Evolutionary conservation across 2,888 invertebrate genomes (phyloP).

Genomic region (Blastobasis adustella): DNA sequence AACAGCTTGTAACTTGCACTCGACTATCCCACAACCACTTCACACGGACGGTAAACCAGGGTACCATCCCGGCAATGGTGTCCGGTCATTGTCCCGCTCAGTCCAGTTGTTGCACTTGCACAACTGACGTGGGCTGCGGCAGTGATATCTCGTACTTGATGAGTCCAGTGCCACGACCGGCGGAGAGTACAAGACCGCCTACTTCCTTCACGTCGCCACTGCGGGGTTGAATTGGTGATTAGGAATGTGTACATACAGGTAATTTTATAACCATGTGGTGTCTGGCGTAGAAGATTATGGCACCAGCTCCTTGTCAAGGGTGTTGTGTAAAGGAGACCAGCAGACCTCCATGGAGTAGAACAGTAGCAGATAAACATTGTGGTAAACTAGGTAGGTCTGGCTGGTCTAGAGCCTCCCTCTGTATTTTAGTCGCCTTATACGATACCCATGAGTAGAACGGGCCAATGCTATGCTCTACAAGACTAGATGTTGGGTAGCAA

Average conservation of each 20-base stretch:
- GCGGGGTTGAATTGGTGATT: slow-evolving; percentile 7
- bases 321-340: neutral
- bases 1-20: too few species aligned
- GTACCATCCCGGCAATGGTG: neutral
- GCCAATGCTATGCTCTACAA: too few species aligned
- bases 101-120: slow-evolving; percentile 68
- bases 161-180: slow-evolving; percentile 59
- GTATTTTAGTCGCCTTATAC: too few species aligned
- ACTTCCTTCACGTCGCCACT: slow-evolving; percentile 63
- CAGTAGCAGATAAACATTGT: neutral
- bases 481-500: too few species aligned
- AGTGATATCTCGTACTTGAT: slow-evolving; percentile 77
- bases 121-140: slow-evolving; percentile 63
- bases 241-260: too few species aligned
- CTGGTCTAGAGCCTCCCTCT: too few species aligned
- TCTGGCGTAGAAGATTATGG: neutral
- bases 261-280: too few species aligned
- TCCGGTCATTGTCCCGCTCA: slow-evolving; percentile 38
- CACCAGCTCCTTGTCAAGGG: neutral
- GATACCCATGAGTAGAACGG: too few species aligned
- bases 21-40: too few species aligned
- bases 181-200: slow-evolving; percentile 54
- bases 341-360: neutral
- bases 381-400: too few species aligned
- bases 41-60: too few species aligned